Evolutionary conservation across 2,797 vertebrate species (phyloP), one percentile per base, ranked within the genome.

Genomic region (Argyrosomus regius): DNA sequence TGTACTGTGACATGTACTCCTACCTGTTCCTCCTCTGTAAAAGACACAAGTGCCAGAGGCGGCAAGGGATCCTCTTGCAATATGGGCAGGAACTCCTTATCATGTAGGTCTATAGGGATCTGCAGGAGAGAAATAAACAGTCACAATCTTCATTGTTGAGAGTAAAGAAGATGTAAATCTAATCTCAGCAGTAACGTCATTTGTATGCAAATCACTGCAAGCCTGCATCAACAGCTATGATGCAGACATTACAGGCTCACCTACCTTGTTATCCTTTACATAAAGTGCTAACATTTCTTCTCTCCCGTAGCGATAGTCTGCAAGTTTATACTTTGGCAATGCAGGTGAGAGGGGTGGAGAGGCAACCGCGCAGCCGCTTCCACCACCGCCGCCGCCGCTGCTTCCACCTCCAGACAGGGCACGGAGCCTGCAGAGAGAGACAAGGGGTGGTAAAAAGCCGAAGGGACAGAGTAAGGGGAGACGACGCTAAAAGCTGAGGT

Each of bases 271-370:
- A 91, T 99, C 98, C 96, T 99, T 98, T 96, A 99, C 93, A 94
- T 99, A 99, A 99, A 99, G 98, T 98, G 98, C 98, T 96, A 99
- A 92, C 98, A 99, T 99, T 96, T 99, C 98, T 97, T 99, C 98
- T 97, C 98, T 97, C 89, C 98, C 97, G 28, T 99, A 99, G 87
- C 98, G 98, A 94, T 98, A 99, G 93, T 99, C 98, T 95, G 98
- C 98, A 93, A 99, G 97, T 93, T 99, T 99, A 95, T 99, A 99
- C 94, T 98, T 99, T 94, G 97, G 98, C 97, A 99, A 95, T 63
- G 96, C 98, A 79, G 98, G 98, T 92, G 98, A 99, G 87, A 99
- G 97, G 64, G 98, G 98, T 91, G 97, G 98, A 72, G 98, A 99
- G 76, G 96, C 97, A 92, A 99, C 94, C 3, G 92, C 94, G 75